Evolutionary conservation across 2,113 vertebrate species (phyloP), one percentile per base, ranked within the genome.

Genomic region (Australoheros scitulus): DNA sequence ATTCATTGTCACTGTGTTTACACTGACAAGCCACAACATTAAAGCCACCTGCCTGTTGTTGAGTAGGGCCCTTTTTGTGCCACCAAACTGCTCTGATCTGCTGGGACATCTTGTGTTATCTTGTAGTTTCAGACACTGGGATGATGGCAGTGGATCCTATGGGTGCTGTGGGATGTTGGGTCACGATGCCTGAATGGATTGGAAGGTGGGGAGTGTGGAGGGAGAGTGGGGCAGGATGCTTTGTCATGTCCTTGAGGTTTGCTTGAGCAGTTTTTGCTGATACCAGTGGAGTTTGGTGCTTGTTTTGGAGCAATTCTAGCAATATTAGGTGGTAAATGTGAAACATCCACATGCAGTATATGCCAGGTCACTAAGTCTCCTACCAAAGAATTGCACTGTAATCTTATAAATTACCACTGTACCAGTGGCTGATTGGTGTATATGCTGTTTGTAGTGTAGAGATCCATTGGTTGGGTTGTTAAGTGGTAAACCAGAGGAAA

Each of bases 191-290:
- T 26, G 26, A 26, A 26, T 26, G 26, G 26, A 26, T 26, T 26
- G 3, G 26, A 26, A 26, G 2, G 17, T 18, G 38, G 0, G 3
- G 64, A 18, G 5, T 1, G 1, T 47, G 41, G 38, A 22, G 24
- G 41, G 24, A 6, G 41, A 43, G 41, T 68, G 22, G 18, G 64
- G 5, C 14, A 11, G 22, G 5, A 68, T 11, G 17, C 0, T 0
- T 68, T 29, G 22, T 70, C 47, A 6, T 18, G 64, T 24, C 41
- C 3, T 6, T 50, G 41, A 70, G 41, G 26, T 50, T 68, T 70
- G 11, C 41, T 11, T 43, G 41, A 43, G 11, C 41, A 43, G 11
- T 43, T 43, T 43, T 43, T 43, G 41, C 11, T 11, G 41, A 3
- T 43, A 11, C 64, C 38, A 47, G 3, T 50, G 47, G 47, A 50